These are phyloP conservation scores for Spilogale gracilis DNA, from an alignment of 2,113 vertebrate species.

Conservation along the genomic window DNA sequence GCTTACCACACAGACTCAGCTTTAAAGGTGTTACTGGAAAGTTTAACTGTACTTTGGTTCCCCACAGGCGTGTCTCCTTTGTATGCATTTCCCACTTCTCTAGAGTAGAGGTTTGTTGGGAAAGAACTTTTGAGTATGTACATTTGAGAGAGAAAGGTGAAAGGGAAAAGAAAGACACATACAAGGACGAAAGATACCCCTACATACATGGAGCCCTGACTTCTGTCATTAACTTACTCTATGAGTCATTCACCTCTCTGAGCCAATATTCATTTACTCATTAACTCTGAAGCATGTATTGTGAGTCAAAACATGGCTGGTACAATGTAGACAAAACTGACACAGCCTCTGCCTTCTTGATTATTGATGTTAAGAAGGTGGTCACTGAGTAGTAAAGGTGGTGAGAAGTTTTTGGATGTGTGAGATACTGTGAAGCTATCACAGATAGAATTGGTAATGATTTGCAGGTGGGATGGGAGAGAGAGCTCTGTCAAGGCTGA, in stretches of 20 bases:
- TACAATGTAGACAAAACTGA: neutral
- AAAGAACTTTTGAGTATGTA: neutral
- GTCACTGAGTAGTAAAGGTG: neutral
- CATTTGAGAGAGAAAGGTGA: neutral
- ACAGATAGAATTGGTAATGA: conserved; percentile 20
- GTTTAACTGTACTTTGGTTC: neutral
- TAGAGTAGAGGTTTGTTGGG: conserved; percentile 15
- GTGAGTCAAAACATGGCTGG: neutral
- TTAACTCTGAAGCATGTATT: neutral
- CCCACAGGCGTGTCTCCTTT: neutral
- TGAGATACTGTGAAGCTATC: conserved; percentile 28
- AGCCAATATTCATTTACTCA: neutral
- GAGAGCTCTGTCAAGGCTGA: neutral
- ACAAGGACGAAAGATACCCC: neutral
- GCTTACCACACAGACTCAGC: neutral
- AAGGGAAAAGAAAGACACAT: neutral
- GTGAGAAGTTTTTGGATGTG: neutral
- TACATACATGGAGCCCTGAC: neutral
- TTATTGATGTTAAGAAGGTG: neutral
- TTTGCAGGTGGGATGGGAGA: conserved; percentile 18
- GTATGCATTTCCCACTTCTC: neutral
- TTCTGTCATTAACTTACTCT: neutral
- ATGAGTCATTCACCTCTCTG: neutral
- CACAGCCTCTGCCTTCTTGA: neutral
- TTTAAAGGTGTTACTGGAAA: neutral